Conservation (phyloP, 2,113 vertebrate species). For the Dasyurus viverrinus region DNA sequence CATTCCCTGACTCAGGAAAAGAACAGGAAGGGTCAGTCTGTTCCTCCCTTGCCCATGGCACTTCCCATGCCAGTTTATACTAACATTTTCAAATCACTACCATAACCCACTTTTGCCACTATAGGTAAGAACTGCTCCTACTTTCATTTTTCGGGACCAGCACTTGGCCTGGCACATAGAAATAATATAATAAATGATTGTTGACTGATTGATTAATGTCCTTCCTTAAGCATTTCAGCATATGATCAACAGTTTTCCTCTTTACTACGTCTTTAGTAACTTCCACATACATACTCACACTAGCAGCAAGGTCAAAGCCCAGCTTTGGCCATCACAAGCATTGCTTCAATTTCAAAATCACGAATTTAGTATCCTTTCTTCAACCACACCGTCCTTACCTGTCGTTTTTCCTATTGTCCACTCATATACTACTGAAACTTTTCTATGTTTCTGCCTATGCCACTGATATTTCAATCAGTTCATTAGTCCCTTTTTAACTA, state of each 20-base stretch:
- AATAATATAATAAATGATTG: background rate
- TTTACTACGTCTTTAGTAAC: background rate
- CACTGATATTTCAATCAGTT: background rate
- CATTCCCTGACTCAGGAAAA: background rate
- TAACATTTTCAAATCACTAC: background rate
- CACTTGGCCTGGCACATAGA: background rate
- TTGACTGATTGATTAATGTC: background rate
- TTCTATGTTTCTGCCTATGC: background rate
- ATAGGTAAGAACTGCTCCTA: background rate
- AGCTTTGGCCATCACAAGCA: background rate
- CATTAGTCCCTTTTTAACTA: background rate
- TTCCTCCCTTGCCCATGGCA: conserved; percentile 4
- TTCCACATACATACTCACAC: background rate
- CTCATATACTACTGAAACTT: background rate
- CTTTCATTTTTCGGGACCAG: background rate
- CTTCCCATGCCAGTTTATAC: background rate
- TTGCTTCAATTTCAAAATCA: background rate
- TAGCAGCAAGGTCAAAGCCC: background rate
- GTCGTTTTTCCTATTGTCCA: background rate
- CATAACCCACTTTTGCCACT: background rate
- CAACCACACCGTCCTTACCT: background rate
- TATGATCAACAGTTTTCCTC: background rate
- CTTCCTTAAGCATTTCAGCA: background rate
- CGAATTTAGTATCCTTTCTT: background rate
- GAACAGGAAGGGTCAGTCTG: background rate